Evolutionary conservation across 2,113 vertebrate genomes (phyloP).

Genomic region (Herpetotheres cachinnans): DNA sequence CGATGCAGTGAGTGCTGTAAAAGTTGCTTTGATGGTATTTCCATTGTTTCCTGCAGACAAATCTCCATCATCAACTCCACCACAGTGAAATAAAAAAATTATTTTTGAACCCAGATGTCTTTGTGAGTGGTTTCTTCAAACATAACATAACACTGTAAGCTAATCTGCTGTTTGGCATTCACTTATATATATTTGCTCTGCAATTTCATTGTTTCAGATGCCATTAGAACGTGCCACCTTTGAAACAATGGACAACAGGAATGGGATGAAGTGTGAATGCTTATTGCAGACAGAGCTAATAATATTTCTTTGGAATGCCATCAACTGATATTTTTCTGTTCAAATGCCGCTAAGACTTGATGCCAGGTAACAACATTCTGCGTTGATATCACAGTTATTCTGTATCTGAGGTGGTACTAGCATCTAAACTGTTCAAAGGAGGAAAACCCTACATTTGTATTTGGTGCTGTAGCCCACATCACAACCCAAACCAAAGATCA

Average conservation of each 20-base stretch:
- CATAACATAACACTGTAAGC: background rate
- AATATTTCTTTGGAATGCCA: conserved; percentile 58
- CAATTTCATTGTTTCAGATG: conserved; percentile 64
- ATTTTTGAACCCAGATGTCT: background rate
- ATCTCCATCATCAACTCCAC: conserved; percentile 54
- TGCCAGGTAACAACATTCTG: background rate
- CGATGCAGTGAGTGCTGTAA: background rate
- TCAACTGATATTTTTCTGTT: conserved; percentile 53
- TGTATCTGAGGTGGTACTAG: background rate
- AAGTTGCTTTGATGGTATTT: background rate
- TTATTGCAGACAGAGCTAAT: conserved; percentile 59
- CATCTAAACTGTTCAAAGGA: background rate
- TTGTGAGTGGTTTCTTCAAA: conserved; percentile 33
- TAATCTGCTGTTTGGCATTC: conserved; percentile 43
- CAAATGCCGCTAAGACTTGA: background rate
- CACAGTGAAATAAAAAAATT: conserved; percentile 29
- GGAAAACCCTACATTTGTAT: background rate
- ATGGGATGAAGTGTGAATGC: conserved; percentile 47
- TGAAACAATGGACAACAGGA: conserved; percentile 60
- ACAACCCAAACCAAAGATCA: background rate
- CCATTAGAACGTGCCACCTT: conserved; percentile 41
- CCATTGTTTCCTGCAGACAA: conserved; percentile 58
- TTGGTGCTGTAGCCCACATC: background rate
- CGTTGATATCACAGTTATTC: background rate
- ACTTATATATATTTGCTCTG: conserved; percentile 54